These are phyloP conservation scores for Drymonia ruficornis DNA, from an alignment of 2,888 invertebrate species.

Conservation along the genomic window DNA sequence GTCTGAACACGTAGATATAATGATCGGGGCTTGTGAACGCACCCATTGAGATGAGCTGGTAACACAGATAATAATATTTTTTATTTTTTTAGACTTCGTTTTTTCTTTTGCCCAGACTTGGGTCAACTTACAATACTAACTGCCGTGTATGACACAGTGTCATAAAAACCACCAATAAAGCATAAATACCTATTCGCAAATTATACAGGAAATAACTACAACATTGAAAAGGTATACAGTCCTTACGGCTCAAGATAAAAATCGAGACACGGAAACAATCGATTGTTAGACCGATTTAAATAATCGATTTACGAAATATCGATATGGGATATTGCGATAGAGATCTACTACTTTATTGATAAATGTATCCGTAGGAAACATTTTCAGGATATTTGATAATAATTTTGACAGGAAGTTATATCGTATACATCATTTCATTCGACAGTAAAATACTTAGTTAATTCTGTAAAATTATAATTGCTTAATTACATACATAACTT, in stretches of 20 bases:
- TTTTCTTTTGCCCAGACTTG: background rate
- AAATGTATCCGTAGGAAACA: slow-evolving; percentile 23
- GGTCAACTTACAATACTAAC: background rate
- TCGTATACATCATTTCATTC: slow-evolving; percentile 21
- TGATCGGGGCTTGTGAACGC: too few relatives aligned
- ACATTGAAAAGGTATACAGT: background rate
- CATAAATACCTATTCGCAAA: slow-evolving; percentile 3
- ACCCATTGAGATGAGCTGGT: too few relatives aligned
- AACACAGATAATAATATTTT: too few relatives aligned
- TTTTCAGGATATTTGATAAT: slow-evolving; percentile 28
- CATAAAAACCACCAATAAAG: background rate
- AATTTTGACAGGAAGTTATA: slow-evolving; percentile 17
- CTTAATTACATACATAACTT: background rate
- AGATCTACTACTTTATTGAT: slow-evolving; percentile 10
- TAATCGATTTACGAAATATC: slow-evolving; percentile 8
- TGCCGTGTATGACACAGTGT: background rate
- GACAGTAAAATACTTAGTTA: background rate
- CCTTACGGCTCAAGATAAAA: background rate
- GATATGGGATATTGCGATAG: slow-evolving; percentile 13
- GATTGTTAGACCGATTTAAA: slow-evolving; percentile 2
- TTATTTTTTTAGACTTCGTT: background rate
- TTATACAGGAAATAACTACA: background rate
- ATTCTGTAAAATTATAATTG: background rate
- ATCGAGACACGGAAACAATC: background rate
- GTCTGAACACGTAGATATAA: too few relatives aligned